These are phyloP conservation scores for Arion vulgaris DNA, from an alignment of 1,140 invertebrate species.

Conservation along the genomic window DNA sequence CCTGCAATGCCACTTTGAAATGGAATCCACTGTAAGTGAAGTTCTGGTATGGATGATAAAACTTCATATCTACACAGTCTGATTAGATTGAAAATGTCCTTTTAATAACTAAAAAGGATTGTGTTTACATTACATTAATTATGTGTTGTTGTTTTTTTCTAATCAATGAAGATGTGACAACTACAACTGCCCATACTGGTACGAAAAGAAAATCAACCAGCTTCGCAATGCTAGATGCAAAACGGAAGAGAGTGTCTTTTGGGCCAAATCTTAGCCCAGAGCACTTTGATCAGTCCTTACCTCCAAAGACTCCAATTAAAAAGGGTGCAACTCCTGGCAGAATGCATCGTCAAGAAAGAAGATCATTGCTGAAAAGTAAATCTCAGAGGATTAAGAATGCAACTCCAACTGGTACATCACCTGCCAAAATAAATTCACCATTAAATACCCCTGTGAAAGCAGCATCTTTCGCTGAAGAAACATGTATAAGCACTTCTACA, in stretches of 20 bases:
- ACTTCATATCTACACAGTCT: too few species aligned
- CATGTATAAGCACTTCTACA: background rate
- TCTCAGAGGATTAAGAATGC: conserved; percentile 25
- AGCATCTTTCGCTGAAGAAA: background rate
- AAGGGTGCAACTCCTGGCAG: conserved; percentile 68
- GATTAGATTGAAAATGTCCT: too few species aligned
- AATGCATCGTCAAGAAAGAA: conserved; percentile 21
- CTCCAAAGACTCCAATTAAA: conserved; percentile 72
- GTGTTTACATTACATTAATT: too few species aligned
- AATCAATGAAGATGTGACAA: too few species aligned
- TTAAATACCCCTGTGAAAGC: conserved; percentile 32
- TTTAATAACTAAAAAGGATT: too few species aligned
- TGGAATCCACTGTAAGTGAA: too few species aligned
- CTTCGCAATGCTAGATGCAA: conserved; percentile 45
- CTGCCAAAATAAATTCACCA: conserved; percentile 11
- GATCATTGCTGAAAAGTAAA: conserved; percentile 32
- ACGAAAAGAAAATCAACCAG: conserved; percentile 53
- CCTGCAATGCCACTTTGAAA: too few species aligned
- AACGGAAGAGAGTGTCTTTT: conserved; percentile 72
- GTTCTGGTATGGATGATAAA: too few species aligned
- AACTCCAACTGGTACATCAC: conserved; percentile 24
- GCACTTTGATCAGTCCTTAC: conserved; percentile 72
- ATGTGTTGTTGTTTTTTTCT: too few species aligned
- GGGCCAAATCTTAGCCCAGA: conserved; percentile 74
- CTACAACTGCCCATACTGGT: background rate